Base-by-base conservation (phyloP, 1,140 invertebrate species). In the Drosophila watanabei region DNA sequence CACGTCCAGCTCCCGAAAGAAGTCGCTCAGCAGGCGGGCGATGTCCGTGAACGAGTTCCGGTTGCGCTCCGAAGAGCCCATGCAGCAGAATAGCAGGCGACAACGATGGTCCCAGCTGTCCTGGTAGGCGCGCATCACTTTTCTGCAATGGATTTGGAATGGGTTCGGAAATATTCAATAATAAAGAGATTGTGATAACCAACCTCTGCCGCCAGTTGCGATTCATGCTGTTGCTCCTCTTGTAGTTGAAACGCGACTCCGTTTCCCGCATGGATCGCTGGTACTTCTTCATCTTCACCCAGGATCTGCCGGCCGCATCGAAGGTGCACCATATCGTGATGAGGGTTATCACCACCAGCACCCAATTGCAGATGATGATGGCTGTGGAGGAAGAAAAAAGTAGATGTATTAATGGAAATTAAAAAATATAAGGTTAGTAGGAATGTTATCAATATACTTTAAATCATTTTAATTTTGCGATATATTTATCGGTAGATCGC, bases 251-350 rank as follows among this genome's bases (percentile, higher is more conserved):
- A 78, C 96, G 95, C 1, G 95, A 95, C 89, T 97, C 96, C 24
- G 95, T 95, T 78, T 97, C 96, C 78, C 95, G 95, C 95, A 98
- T 95, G 49, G 96, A 97, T 45, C 96, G 95, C 93, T 98, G 97
- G 93, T 97, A 98, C 75, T 97, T 95, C 93, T 98, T 98, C 97
- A 98, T 98, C 94, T 98, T 98, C 0, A 98, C 97, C 97, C 97
- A 98, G n/a, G 97, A 97, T 30, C 97, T 94, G 11, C 97, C 97
- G 6, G 97, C 97, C 0, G 96, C 94, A 93, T 98, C 97, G 92
- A 97, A 98, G 16, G 96, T 97, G 92, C 97, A 98, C 97, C 97
- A 98, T 2, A 97, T 95, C 0, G 97, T 97, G 58, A 97, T 95
- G 33, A 97, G 81, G 20, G 97, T 95, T 28, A 95, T 95, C 41